Base-by-base conservation (phyloP, 2,888 invertebrate genomes). In the Marronus borbonicus region DNA sequence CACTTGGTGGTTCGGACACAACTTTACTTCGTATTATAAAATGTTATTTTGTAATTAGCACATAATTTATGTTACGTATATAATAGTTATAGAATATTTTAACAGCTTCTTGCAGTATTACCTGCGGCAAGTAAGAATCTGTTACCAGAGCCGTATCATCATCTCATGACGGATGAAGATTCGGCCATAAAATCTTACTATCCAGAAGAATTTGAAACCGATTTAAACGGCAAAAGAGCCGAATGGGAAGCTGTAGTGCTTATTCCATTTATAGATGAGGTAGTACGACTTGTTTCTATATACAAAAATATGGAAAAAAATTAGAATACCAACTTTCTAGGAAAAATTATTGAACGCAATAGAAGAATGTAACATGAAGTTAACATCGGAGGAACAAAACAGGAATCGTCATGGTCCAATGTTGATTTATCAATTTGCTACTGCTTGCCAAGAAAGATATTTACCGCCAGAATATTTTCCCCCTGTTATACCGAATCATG, bases 241-340 rank as follows among this genome's bases (percentile, higher is more conserved):
- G 98, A 98, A 82, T 99, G 99, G 98, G 98, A 98, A 87, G 97
- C 97, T 0, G 95, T 98, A 0, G 96, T 97, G 1, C 90, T 98
- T 1, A 96, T 98, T 85, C 98, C 98, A 0, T 97, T 98, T 84
- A 97, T 98, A 84, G 94, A 97, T 83, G 97, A 97, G 90, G 93
- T 92, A 83, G 93, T 92, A 83, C 28, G 49, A 36, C 44, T 58
- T 49, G 39, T 10, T 44, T 12, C 12, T 12, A 8, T 8, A 8
- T 12, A 12, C 31, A 44, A 10, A 44, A 44, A 58, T 44, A 12
- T 12, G 3, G 17, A 20, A 24, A 14, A 52, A 65, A 74, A 20
- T 62, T 31, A 75, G 10, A 44, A 44, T 44, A 44, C 44, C 1
- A 81, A 79, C 81, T 76, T 86, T 85, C 20, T 83, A 93, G 93